Base-by-base conservation (phyloP, 1,140 invertebrate genomes). In the Leptinotarsa texana region DNA sequence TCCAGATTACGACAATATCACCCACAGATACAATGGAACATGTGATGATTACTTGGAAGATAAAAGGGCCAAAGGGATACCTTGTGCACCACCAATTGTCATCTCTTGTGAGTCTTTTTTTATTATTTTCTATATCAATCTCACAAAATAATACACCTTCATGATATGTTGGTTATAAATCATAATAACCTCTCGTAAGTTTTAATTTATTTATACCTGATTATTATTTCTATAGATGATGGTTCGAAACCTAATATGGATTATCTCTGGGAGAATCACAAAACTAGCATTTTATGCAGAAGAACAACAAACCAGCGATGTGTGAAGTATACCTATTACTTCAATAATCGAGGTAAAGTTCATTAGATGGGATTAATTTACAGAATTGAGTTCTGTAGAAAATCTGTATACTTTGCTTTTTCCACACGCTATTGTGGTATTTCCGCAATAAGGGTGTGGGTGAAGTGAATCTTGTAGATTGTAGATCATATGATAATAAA, bases 81-180 rank as follows among this genome's bases (percentile, higher is more conserved):
- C 88, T 0, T 89, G 88, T 76, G 75, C 81, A 72, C 72, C 84
- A 21, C 88, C 88, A 3, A 81, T 89, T 13, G 87, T 89, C 0
- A 85, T 85, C 18, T 87, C 88, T 17, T 78, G 88, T 89, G 85
- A 86, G 84, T 85, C 18, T 18, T 62, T 42, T 62, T n/a, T 62
- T 62, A n/a, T 62, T 8, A 62, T 3, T 62, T 62, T 62, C 61
- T 62, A 13, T 62, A 62, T 62, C 13, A n/a, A 62, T n/a, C 21
- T 62, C 6, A 18, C 18, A 18, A 6, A 62, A 18, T 17, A 21
- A 62, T n/a, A 62, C 21, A 62, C 57, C 8, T 13, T 61, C 13
- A 33, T 33, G 6, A 33, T 8, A 33, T 33, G 33, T 33, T 33
- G 33, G 33, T 33, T 1, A 33, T 33, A 33, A 33, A 33, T 33